These are phyloP conservation scores for Eira barbara DNA, from an alignment of 2,113 vertebrate genomes.

Conservation along the genomic window DNA sequence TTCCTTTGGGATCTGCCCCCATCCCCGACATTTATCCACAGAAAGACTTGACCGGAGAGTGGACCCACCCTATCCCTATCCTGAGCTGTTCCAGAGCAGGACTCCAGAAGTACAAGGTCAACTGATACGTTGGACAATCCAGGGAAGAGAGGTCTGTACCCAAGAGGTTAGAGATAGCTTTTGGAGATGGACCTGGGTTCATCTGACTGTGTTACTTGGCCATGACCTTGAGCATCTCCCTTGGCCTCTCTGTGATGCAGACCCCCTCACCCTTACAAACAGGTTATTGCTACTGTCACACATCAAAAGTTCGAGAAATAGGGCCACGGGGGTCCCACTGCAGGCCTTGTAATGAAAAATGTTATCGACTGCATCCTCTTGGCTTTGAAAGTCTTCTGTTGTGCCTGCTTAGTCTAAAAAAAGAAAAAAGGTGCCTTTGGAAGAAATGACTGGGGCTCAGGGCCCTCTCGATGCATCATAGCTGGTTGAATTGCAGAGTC, in stretches of 20 bases:
- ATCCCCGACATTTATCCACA: not conserved
- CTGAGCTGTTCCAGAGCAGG: not conserved
- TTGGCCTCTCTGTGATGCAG: not conserved
- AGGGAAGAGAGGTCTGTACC: not conserved
- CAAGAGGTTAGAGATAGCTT: not conserved
- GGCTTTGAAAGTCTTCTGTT: slow-evolving; percentile 10
- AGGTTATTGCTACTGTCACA: not conserved
- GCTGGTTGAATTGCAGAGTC: slow-evolving; percentile 45
- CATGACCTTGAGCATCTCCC: not conserved
- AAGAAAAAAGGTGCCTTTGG: not conserved
- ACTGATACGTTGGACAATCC: not conserved
- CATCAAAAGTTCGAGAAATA: not conserved
- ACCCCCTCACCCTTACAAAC: not conserved
- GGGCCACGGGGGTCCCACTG: not conserved
- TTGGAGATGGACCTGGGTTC: not conserved
- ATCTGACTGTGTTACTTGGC: not conserved
- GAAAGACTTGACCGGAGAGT: not conserved
- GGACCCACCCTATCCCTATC: not conserved
- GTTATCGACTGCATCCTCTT: not conserved
- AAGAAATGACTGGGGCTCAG: not conserved
- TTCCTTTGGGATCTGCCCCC: not conserved
- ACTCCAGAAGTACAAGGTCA: not conserved
- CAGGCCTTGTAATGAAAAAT: not conserved
- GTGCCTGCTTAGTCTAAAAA: not conserved
- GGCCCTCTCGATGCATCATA: not conserved